Conservation (phyloP, 2,113 vertebrate genomes). For the Coptodon bakossiorum region DNA sequence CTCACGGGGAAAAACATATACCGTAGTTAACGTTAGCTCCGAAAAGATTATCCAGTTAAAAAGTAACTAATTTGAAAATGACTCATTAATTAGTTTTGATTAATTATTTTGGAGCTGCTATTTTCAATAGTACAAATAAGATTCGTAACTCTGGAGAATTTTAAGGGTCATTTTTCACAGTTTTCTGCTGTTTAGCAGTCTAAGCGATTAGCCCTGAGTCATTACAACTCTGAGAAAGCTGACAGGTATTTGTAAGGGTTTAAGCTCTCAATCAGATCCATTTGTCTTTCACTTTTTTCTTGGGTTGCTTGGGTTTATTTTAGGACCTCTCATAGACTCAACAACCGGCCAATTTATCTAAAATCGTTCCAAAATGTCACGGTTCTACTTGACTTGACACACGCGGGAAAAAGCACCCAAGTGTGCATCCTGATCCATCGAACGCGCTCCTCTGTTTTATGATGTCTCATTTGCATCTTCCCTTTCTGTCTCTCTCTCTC, state of each 20-base stretch:
- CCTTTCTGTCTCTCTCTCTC: neutral
- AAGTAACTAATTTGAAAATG: neutral
- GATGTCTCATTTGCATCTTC: slow-evolving; percentile 3
- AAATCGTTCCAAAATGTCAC: neutral
- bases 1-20: neutral
- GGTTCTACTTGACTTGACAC: neutral
- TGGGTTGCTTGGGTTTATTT: neutral
- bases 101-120: neutral
- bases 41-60: neutral
- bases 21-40: neutral
- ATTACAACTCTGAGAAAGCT: neutral
- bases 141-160: neutral
- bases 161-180: neutral
- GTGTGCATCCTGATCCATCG: neutral
- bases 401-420: neutral
- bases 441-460: neutral
- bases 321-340: neutral
- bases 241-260: neutral
- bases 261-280: neutral
- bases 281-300: neutral
- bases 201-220: neutral
- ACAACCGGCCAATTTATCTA: neutral
- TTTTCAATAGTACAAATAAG: neutral
- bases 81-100: neutral
- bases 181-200: neutral